Conservation (phyloP, 2,113 vertebrate species). For the Cettia cetti region DNA sequence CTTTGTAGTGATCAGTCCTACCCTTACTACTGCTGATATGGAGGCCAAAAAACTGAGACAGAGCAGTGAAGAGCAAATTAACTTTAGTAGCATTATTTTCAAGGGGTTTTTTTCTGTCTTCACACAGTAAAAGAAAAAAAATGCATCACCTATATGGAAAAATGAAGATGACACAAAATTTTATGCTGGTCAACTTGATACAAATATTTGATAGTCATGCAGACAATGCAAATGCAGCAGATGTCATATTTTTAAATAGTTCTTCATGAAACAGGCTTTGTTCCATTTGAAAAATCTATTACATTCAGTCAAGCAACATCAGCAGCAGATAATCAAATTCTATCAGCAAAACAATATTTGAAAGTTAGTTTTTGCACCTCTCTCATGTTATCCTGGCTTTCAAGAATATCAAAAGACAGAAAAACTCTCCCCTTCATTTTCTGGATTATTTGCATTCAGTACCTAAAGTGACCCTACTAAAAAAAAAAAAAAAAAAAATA, state of each 20-base stretch:
- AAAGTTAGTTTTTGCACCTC: constrained; percentile 21
- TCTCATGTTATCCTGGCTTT: constrained; percentile 16
- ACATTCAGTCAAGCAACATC: neutral
- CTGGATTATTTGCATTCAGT: constrained; percentile 41
- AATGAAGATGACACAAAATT: neutral
- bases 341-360: constrained; percentile 3
- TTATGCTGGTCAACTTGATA: neutral
- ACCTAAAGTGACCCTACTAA: constrained; percentile 36
- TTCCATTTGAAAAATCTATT: constrained; percentile 17
- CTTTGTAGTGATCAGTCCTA: neutral
- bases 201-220: neutral
- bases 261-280: neutral
- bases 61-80: neutral
- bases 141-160: neutral
- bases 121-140: neutral
- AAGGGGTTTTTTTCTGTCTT: neutral
- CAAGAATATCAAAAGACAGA: constrained; percentile 21
- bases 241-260: neutral
- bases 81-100: neutral
- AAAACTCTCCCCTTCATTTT: constrained; percentile 4
- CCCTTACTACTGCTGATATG: neutral
- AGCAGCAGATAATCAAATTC: constrained; percentile 6
- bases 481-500: neutral
- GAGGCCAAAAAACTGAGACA: neutral
- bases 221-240: neutral